phyloP scores from a whole-genome alignment of 2,797 vertebrate genomes.

The Sylvilagus floridanus region DNA sequence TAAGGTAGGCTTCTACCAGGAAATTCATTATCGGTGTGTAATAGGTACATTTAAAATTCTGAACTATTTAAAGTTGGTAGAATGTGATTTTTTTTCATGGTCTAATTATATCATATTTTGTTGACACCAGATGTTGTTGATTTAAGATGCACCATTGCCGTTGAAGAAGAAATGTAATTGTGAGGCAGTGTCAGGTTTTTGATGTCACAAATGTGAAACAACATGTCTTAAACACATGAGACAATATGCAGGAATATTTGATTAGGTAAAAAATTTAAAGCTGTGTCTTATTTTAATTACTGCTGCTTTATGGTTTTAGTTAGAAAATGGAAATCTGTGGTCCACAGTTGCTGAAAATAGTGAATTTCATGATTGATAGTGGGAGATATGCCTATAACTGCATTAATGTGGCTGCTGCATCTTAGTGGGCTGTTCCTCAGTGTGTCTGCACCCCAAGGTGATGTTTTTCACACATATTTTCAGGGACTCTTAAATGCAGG shows the following conservation, averaged over 20 bases:
- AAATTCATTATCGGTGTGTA: not conserved
- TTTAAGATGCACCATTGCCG: not conserved
- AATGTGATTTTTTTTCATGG: conserved; percentile 34
- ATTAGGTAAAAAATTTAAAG: conserved; percentile 2
- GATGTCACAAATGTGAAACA: conserved; percentile 14
- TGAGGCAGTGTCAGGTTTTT: not conserved
- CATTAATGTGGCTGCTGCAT: not conserved
- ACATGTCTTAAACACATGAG: not conserved
- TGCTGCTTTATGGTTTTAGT: not conserved
- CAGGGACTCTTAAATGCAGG: not conserved
- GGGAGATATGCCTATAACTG: not conserved
- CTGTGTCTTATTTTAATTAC: not conserved
- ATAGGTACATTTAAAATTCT: not conserved
- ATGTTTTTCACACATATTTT: not conserved
- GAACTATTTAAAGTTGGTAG: conserved; percentile 10
- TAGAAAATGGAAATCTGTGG: conserved; percentile 2
- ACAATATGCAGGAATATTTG: not conserved
- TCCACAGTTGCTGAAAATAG: not conserved
- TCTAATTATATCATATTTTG: not conserved
- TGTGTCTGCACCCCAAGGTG: not conserved
- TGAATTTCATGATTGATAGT: not conserved
- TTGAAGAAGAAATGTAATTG: conserved; percentile 10
- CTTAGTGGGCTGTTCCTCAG: not conserved
- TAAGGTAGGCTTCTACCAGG: too few species aligned
- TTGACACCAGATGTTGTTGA: not conserved